A percentile compares a stretch with the other conserved stretches of the same genome.
phyloP scores from a whole-genome alignment of 2,113 vertebrate genomes.

The Ciconia stormi region DNA sequence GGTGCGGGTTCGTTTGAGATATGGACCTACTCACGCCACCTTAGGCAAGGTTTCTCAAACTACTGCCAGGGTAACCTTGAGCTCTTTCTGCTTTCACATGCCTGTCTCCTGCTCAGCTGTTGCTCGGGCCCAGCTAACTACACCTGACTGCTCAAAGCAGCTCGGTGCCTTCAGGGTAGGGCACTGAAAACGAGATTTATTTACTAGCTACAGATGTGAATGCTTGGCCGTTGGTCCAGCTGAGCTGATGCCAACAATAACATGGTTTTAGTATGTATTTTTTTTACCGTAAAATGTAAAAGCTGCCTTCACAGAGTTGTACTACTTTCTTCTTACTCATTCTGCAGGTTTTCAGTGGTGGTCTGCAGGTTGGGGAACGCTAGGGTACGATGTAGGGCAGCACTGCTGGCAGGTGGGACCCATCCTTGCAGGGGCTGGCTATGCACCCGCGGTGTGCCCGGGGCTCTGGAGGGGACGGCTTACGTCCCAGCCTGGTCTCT shows the following conservation, averaged over 20 bases:
- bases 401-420: background rate
- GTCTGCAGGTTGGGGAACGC: background rate
- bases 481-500: background rate
- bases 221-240: fast-evolving
- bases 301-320: background rate
- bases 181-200: background rate
- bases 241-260: background rate
- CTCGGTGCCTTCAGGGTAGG: background rate
- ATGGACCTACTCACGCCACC: background rate
- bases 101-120: fast-evolving
- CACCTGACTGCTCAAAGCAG: background rate
- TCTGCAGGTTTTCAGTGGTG: background rate
- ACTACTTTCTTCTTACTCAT: background rate
- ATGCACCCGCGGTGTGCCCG: fast-evolving
- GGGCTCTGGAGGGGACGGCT: background rate
- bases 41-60: background rate
- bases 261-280: background rate
- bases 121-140: background rate
- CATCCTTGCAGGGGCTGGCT: background rate
- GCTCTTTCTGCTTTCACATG: background rate
- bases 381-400: fast-evolving
- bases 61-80: background rate
- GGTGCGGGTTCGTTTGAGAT: background rate
- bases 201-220: background rate
- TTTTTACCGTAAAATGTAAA: background rate